Evolutionary conservation across 2,113 vertebrate genomes (phyloP).

Genomic region (Nesoenas mayeri): DNA sequence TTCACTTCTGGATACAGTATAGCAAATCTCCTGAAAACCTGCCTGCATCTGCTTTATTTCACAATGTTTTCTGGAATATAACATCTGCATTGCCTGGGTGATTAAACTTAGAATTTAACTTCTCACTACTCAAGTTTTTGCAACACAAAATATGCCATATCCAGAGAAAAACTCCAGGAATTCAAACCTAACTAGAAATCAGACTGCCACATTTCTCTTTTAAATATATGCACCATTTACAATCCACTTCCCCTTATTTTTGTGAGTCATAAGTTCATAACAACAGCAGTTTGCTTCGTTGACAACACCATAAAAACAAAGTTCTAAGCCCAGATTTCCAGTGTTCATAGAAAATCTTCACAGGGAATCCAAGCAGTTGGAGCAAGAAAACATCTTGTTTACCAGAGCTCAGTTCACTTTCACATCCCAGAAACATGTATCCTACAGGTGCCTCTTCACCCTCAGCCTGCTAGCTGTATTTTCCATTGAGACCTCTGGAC

Average conservation of each 20-base stretch:
- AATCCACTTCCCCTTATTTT: not conserved
- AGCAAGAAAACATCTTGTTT: not conserved
- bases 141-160: not conserved
- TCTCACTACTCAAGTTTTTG: not conserved
- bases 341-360: not conserved
- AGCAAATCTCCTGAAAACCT: not conserved
- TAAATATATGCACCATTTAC: not conserved
- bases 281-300: not conserved
- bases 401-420: not conserved
- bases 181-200: not conserved
- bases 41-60: not conserved
- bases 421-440: not conserved
- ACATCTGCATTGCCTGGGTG: not conserved
- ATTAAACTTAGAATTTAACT: not conserved
- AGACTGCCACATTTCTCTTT: not conserved
- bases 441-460: not conserved
- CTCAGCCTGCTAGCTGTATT: not conserved
- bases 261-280: rapidly evolving
- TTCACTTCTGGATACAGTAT: not conserved
- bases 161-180: not conserved
- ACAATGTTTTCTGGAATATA: not conserved
- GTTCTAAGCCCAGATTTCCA: not conserved
- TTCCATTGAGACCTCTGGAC: not conserved
- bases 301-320: not conserved
- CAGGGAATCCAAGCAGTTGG: not conserved